Conservation (phyloP, 2,888 invertebrate species). For the Lithophane semibrunnea region DNA sequence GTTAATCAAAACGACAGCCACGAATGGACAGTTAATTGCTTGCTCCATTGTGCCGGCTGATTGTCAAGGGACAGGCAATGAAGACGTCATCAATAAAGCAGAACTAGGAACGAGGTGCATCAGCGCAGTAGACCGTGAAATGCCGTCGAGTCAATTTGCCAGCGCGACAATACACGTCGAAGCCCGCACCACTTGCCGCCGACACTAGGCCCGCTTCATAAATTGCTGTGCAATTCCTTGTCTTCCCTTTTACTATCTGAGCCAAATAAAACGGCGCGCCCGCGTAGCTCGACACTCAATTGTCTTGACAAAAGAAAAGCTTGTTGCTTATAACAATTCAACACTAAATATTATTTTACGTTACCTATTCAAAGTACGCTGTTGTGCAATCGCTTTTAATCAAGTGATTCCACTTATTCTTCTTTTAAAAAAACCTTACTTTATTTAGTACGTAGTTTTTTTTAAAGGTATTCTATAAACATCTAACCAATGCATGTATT, state of each 20-base stretch:
- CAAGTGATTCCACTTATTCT: neutral
- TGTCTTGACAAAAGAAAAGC: conserved; percentile 63
- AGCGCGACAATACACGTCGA: conserved; percentile 79
- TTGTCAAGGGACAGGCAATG: conserved; percentile 71
- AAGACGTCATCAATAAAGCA: conserved; percentile 77
- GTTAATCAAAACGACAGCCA: conserved; percentile 48
- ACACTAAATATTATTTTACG: conserved; percentile 49
- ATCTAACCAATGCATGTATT: conserved; percentile 10
- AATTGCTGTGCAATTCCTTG: conserved; percentile 81
- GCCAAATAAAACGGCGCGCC: conserved; percentile 74
- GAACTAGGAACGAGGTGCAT: conserved; percentile 78
- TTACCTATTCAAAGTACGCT: conserved; percentile 22
- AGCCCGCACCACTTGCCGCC: conserved; percentile 70
- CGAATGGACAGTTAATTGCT: conserved; percentile 61
- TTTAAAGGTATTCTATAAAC: neutral
- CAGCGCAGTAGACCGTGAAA: conserved; percentile 85
- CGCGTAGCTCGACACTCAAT: conserved; percentile 62
- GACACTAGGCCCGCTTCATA: conserved; percentile 79
- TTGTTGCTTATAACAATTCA: conserved; percentile 58
- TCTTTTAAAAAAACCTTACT: neutral
- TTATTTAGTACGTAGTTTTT: neutral
- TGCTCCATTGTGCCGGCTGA: conserved; percentile 60
- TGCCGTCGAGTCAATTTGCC: conserved; percentile 85
- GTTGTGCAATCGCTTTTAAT: neutral
- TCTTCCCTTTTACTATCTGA: conserved; percentile 75